Percentiles rank a stretch among this genome's conserved stretches.
These are phyloP conservation scores for Iguana delicatissima DNA, from an alignment of 2,797 vertebrate species.

Conservation along the genomic window DNA sequence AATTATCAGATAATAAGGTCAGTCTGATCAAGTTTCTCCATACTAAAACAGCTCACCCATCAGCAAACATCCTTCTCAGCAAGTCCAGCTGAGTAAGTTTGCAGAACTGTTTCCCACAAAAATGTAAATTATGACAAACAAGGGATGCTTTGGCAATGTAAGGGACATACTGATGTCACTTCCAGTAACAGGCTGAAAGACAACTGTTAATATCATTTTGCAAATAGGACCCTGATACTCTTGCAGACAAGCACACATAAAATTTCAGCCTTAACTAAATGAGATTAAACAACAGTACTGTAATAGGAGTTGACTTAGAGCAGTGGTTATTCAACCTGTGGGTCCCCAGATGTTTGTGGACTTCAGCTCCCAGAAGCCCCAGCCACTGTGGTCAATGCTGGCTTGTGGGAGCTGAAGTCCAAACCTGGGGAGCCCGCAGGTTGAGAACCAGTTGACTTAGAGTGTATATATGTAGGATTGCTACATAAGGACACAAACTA, in stretches of 20 bases:
- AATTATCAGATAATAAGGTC: not conserved
- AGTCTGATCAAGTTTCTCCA: too few relatives aligned
- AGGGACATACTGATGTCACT: not conserved
- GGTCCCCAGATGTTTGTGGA: too few relatives aligned
- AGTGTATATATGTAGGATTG: not conserved
- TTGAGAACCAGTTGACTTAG: too few relatives aligned
- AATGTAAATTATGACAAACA: constrained; percentile 9
- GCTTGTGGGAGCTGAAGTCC: too few relatives aligned
- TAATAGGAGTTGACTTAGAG: not conserved
- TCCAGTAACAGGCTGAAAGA: not conserved
- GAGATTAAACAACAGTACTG: not conserved
- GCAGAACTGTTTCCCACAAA: not conserved
- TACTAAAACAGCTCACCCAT: not conserved
- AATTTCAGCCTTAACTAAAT: not conserved
- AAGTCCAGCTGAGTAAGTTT: not conserved
- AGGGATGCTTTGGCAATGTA: not conserved
- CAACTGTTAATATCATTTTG: not conserved
- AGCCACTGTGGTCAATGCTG: too few relatives aligned
- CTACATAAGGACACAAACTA: not conserved
- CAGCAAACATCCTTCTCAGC: not conserved
- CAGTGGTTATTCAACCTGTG: too few relatives aligned
- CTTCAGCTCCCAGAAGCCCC: too few relatives aligned
- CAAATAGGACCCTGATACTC: not conserved
- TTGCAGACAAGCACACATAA: not conserved
- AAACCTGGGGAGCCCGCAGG: too few relatives aligned